phyloP scores from a whole-genome alignment of 1,140 invertebrate genomes.

The Sipha flava region DNA sequence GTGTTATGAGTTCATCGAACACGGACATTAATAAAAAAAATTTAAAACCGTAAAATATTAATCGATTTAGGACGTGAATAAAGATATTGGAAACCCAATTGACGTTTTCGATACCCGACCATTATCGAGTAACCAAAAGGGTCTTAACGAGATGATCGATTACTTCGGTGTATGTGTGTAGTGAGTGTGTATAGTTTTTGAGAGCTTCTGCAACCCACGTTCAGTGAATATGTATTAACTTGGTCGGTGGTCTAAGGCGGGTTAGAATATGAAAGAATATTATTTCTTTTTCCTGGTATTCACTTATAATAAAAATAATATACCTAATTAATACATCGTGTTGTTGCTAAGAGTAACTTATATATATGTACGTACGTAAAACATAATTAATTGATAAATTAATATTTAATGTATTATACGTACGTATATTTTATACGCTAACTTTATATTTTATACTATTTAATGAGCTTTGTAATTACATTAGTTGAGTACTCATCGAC shows the following conservation, averaged over 20 bases:
- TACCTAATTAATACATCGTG: neutral
- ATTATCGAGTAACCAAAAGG: slow-evolving; percentile 7
- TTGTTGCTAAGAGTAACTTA: neutral
- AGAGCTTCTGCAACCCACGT: slow-evolving; percentile 28
- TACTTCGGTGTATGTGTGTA: slow-evolving; percentile 3
- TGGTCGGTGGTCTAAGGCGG: slow-evolving; percentile 22
- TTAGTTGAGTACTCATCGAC: no score
- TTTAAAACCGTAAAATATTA: slow-evolving; percentile 4
- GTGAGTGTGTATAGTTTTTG: slow-evolving; percentile 3
- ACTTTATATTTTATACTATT: no score
- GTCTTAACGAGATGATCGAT: slow-evolving; percentile 23
- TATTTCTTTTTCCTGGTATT: neutral
- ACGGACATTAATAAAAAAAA: neutral
- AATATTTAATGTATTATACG: no score
- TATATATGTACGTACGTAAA: neutral
- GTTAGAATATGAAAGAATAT: neutral
- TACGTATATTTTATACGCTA: no score
- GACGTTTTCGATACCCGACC: neutral
- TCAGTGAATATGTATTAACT: neutral
- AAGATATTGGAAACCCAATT: neutral
- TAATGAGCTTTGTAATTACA: no score
- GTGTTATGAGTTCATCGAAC: neutral
- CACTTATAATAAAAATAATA: neutral
- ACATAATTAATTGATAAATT: neutral
- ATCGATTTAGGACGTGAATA: slow-evolving; percentile 24